phyloP scores from a whole-genome alignment of 2,888 invertebrate species.

The Eurois occulta region DNA sequence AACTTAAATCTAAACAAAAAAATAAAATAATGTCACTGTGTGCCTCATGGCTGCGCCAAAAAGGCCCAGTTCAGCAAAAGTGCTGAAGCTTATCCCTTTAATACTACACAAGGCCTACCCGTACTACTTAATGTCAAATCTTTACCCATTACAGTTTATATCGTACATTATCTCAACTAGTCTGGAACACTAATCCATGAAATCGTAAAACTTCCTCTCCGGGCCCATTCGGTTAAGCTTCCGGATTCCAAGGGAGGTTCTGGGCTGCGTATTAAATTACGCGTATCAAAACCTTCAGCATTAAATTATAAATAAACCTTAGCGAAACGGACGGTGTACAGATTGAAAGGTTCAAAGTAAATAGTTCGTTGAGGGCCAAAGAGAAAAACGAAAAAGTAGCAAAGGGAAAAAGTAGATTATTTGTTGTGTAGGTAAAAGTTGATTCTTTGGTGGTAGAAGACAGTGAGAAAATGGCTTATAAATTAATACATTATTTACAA shows the following conservation, averaged over 20 bases:
- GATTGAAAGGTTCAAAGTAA: slow-evolving; percentile 11
- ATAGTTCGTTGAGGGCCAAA: not conserved
- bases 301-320: slow-evolving; percentile 42
- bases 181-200: slow-evolving; percentile 50
- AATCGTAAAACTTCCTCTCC: slow-evolving; percentile 49
- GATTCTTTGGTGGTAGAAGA: not conserved
- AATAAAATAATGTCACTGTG: too few species aligned
- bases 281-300: slow-evolving; percentile 40
- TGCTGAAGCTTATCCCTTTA: not conserved
- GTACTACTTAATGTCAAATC: slow-evolving; percentile 5
- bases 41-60: too few species aligned
- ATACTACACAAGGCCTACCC: not conserved
- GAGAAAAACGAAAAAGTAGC: not conserved
- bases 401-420: not conserved
- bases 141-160: slow-evolving; percentile 23
- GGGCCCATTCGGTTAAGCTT: slow-evolving; percentile 47
- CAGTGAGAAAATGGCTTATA: not conserved
- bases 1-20: too few species aligned
- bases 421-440: not conserved
- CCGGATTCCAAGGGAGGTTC: slow-evolving; percentile 27
- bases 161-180: slow-evolving; percentile 30
- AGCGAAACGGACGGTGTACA: not conserved
- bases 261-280: slow-evolving; percentile 49
- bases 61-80: too few species aligned
- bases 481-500: not conserved